A percentile compares a stretch with the other conserved stretches of the same genome.
Conservation (phyloP, 2,113 vertebrate species). For the Xiphophorus couchianus region DNA sequence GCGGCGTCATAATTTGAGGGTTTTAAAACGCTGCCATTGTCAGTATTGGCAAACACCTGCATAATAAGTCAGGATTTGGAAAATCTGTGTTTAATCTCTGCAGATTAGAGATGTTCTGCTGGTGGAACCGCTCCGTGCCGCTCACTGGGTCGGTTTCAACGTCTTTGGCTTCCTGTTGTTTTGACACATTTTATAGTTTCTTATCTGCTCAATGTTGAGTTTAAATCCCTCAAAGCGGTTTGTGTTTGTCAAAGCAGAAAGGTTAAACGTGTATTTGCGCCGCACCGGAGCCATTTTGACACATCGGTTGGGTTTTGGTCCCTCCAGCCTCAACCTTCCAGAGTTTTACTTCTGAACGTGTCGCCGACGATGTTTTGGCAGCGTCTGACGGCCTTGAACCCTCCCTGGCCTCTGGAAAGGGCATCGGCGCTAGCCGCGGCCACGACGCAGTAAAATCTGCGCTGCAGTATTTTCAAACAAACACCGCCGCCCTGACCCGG, state of each 20-base stretch:
- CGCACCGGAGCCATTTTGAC: background rate
- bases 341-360: background rate
- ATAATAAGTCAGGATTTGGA: background rate
- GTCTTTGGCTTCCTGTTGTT: background rate
- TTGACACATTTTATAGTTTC: background rate
- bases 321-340: background rate
- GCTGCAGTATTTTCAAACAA: constrained; percentile 68
- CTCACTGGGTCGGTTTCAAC: background rate
- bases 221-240: background rate
- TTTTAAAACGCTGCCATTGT: background rate
- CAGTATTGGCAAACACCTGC: background rate
- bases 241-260: background rate
- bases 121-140: too few species aligned
- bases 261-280: background rate
- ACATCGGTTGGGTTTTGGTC: accelerated
- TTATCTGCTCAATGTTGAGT: background rate
- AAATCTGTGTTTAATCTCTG: background rate
- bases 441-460: constrained; percentile 37
- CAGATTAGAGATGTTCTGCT: background rate
- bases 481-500: constrained; percentile 40
- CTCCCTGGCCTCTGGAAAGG: background rate
- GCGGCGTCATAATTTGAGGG: background rate
- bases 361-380: background rate
- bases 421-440: constrained; percentile 4
- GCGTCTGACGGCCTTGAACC: constrained; percentile 29